Base-by-base conservation (phyloP, 2,888 invertebrate genomes). In the Heliconius erato region DNA sequence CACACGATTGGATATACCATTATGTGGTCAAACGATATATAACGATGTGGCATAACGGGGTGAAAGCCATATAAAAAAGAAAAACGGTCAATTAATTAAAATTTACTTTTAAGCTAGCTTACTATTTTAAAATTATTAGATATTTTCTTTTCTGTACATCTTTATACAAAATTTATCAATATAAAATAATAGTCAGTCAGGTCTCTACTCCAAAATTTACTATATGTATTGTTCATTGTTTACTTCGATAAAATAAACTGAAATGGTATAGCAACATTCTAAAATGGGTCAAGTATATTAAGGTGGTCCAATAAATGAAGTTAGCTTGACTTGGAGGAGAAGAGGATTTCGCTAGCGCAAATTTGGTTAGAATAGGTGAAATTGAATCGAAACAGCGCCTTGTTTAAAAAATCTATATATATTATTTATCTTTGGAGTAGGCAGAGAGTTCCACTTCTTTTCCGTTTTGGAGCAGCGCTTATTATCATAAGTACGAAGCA, bases 361-460 rank as follows among this genome's bases (percentile, higher is more conserved):
- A 72, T 72, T 72, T 72, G 44, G 26, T 72, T 72, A 72, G 72
- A 72, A 72, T 72, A 72, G 72, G 44, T 72, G 9, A 72, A 72
- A 72, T 72, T 26, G 72, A 72, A 49, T 72, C 72, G 49, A 49
- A 72, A 28, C 19, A 49, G 44, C 49, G 72, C 28, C 9, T 72
- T 28, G 26, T 67, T 32, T 23, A 54, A 54, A 54, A 23, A 54
- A 19, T 0, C 54, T 54, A 7, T 54, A 23, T 54, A 7, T 54
- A 23, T 23, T 23, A 0, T 54, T 54, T 19, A 54, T 23, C 7
- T 23, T 19, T 54, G 19, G 6, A 54, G 9, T 54, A 54, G 54
- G 6, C 54, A 9, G 54, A 23, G 9, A 54, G 54, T 54, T 23
- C 6, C 4, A 16, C 16, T 49, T 14, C 16, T 49, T 16, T 49